Evolutionary conservation across 37 sponge, comb jelly and placozoan species (phyloP).

Genomic region (Ephydatia muelleri): DNA sequence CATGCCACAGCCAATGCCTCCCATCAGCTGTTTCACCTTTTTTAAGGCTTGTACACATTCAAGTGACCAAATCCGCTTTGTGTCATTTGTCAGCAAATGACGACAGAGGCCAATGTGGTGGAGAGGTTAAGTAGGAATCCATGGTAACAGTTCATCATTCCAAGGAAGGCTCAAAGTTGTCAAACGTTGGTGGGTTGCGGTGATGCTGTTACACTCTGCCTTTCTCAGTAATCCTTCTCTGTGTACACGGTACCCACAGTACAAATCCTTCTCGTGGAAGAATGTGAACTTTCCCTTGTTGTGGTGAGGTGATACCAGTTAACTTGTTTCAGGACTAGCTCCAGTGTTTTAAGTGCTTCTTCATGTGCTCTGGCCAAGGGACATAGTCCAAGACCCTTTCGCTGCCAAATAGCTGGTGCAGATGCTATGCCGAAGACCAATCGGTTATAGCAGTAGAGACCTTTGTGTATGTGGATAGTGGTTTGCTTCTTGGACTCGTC

Average conservation of each 20-base stretch:
- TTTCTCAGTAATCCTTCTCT: conserved; percentile 21
- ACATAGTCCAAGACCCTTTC: neutral
- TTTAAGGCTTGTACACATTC: conserved; percentile 7
- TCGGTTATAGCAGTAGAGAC: conserved; percentile 9
- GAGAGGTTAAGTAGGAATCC: conserved; percentile 20
- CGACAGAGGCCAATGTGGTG: neutral
- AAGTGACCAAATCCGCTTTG: neutral
- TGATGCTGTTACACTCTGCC: neutral
- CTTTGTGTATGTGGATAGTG: neutral
- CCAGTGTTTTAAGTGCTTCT: neutral
- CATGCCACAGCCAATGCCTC: neutral
- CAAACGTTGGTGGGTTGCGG: neutral
- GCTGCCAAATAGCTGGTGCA: conserved; percentile 28
- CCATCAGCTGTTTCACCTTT: conserved; percentile 6
- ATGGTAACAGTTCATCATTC: neutral
- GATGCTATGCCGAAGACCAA: conserved; percentile 17
- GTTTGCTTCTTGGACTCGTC: conserved; percentile 11
- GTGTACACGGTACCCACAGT: neutral
- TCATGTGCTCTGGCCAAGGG: conserved; percentile 3
- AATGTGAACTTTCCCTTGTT: neutral
- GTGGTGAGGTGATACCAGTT: neutral
- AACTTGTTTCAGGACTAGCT: neutral
- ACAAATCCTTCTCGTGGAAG: neutral
- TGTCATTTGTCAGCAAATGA: neutral
- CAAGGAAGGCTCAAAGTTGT: conserved; percentile 3